Evolutionary conservation across 2,113 vertebrate genomes (phyloP), one percentile per base, ranked within the genome.

Genomic region (Zosterops lateralis): DNA sequence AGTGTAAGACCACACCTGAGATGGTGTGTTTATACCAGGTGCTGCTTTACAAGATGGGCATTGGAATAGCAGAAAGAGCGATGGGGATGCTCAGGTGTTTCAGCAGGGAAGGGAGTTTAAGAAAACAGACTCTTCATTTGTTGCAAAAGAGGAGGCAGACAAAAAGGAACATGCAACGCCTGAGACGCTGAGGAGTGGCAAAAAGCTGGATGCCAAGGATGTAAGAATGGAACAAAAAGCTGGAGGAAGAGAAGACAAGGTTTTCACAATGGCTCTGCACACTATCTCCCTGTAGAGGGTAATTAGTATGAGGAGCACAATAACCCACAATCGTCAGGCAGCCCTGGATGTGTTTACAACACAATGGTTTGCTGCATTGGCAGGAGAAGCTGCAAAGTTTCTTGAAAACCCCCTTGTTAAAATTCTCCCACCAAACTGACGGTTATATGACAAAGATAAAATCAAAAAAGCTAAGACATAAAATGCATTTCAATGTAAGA

Each of bases 1-100:
- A 83, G 19, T 15, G 3, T 40, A 29, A 93, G 75, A 90, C 89
- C 90, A 93, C 93, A 96, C 90, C 96, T 50, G 84, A 87, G 96
- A 97, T 48, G 40, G 47, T 90, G 90, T 93, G 93, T 95, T 96
- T 97, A 95, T 89, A 74, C 91, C 92, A 87, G 82, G 90, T 88
- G 95, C 68, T 90, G 60, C 48, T 92, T 90, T 53, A 90, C 64
- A 83, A 74, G 64, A 24, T 4, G 54, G 73, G 94, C 36, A 71
- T n/a, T 20, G 14, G 75, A 84, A 95, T 40, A 51, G 68, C 50
- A 86, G 93, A 94, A 95, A 81, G 71, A 94, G 85, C 85, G 84
- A 60, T 26, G 0, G 77, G 47, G 21, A 13, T 32, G 51, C 92
- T 95, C 57, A 3, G 93, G 92, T 96, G 65, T 90, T 76, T 62